These are phyloP conservation scores for Strigops habroptila DNA, from an alignment of 2,113 vertebrate genomes.

Conservation along the genomic window DNA sequence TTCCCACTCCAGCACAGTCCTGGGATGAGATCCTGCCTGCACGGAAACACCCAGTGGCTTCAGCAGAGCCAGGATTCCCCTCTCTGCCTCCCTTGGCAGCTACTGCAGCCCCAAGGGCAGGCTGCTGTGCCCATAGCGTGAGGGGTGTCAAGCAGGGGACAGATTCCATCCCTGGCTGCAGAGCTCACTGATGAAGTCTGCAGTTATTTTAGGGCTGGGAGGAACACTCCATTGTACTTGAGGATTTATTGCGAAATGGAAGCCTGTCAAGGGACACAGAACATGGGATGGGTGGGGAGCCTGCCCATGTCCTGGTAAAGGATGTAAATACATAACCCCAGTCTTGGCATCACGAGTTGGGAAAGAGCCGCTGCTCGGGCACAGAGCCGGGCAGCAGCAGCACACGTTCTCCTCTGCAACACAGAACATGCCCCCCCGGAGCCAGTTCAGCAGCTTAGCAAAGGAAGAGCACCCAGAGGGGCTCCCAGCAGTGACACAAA, in stretches of 20 bases:
- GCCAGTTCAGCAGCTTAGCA: background rate
- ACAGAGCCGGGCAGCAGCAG: background rate
- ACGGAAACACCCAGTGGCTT: background rate
- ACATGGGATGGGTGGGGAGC: background rate
- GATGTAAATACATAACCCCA: background rate
- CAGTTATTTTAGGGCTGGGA: background rate
- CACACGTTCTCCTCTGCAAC: background rate
- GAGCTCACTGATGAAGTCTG: background rate
- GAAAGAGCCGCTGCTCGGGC: background rate
- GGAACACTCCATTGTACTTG: background rate
- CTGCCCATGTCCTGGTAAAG: background rate
- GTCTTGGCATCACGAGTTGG: background rate
- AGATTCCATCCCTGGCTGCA: background rate
- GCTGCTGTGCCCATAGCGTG: background rate
- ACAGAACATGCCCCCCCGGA: background rate
- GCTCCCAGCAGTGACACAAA: background rate
- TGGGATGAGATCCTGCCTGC: background rate
- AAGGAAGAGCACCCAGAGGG: background rate
- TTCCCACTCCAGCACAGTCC: background rate
- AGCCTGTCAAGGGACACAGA: background rate
- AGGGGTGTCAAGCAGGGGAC: background rate
- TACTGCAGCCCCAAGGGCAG: rapidly evolving
- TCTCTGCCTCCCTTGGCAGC: background rate
- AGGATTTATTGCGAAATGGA: background rate
- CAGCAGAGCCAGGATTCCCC: background rate